Percentiles rank a stretch among this genome's conserved stretches.
These are phyloP conservation scores for Pseudomyrmex pallidus DNA, from an alignment of 1,140 invertebrate species.

Conservation along the genomic window DNA sequence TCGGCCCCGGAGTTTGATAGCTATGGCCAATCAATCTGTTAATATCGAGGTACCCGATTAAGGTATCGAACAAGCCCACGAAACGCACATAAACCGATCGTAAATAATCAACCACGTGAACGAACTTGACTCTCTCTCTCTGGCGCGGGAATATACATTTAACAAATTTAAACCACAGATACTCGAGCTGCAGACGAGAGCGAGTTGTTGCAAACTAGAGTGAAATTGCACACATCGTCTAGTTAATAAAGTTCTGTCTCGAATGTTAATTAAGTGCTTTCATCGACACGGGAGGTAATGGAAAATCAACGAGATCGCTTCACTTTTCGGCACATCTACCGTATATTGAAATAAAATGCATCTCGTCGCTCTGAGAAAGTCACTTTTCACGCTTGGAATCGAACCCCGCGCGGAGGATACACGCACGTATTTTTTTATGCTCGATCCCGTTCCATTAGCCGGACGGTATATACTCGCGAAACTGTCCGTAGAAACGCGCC, in stretches of 20 bases:
- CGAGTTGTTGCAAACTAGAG: too few species aligned
- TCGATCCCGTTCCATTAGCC: background rate
- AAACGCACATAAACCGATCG: slow-evolving; percentile 49
- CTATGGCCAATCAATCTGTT: slow-evolving; percentile 55
- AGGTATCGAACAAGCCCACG: slow-evolving; percentile 35
- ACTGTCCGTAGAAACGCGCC: background rate
- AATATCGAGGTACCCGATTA: slow-evolving; percentile 57
- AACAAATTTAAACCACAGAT: slow-evolving; percentile 51
- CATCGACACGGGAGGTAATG: background rate
- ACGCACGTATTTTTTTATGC: background rate
- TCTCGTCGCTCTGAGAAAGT: background rate
- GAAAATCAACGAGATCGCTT: background rate
- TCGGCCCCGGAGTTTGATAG: slow-evolving; percentile 44
- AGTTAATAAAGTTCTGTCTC: too few species aligned
- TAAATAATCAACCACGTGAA: slow-evolving; percentile 49
- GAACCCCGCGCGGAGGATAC: background rate
- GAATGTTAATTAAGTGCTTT: background rate
- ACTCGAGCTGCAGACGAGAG: background rate
- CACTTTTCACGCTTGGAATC: background rate
- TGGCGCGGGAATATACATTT: slow-evolving; percentile 45
- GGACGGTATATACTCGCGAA: slow-evolving; percentile 26
- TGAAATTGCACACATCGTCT: too few species aligned
- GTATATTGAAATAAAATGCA: background rate
- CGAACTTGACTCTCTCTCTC: background rate
- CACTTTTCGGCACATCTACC: background rate